Evolutionary conservation across 2,797 vertebrate genomes (phyloP).

Genomic region (Tenualosa thibaudeaui): DNA sequence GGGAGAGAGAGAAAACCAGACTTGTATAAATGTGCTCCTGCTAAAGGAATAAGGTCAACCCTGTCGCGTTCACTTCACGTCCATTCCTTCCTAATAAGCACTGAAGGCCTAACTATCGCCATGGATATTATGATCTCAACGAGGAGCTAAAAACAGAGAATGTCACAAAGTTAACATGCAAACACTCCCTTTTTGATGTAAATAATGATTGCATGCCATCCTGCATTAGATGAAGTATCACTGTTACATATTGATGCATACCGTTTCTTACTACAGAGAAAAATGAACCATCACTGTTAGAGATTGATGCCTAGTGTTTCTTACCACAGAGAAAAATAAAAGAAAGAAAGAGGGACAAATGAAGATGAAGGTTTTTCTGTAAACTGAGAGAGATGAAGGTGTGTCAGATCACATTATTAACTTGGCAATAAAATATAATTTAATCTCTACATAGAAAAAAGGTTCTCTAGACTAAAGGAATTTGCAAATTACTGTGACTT

Average conservation of each 20-base stretch:
- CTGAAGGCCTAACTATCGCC: slow-evolving; percentile 20
- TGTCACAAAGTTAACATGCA: background rate
- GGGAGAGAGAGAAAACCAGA: background rate
- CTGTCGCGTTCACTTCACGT: slow-evolving; percentile 27
- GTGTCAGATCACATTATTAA: background rate
- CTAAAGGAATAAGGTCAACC: slow-evolving; percentile 29
- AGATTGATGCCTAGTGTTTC: background rate
- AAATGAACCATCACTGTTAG: background rate
- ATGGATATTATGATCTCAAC: slow-evolving; percentile 13
- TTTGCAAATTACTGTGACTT: slow-evolving; percentile 36
- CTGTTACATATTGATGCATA: slow-evolving; percentile 10
- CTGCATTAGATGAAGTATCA: background rate
- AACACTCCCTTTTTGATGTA: background rate
- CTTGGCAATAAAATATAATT: slow-evolving; percentile 26
- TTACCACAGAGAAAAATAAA: background rate
- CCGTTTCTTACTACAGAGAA: background rate
- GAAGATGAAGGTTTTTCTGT: background rate
- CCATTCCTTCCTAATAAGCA: slow-evolving; percentile 14
- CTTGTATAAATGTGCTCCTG: slow-evolving; percentile 19
- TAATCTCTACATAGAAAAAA: slow-evolving; percentile 23
- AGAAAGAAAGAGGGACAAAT: background rate
- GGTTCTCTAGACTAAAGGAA: slow-evolving; percentile 22
- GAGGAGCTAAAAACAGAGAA: background rate
- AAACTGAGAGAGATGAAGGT: background rate
- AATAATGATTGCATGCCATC: background rate